Base-by-base conservation (phyloP, 2,888 invertebrate species). In the Saturnia japonica region DNA sequence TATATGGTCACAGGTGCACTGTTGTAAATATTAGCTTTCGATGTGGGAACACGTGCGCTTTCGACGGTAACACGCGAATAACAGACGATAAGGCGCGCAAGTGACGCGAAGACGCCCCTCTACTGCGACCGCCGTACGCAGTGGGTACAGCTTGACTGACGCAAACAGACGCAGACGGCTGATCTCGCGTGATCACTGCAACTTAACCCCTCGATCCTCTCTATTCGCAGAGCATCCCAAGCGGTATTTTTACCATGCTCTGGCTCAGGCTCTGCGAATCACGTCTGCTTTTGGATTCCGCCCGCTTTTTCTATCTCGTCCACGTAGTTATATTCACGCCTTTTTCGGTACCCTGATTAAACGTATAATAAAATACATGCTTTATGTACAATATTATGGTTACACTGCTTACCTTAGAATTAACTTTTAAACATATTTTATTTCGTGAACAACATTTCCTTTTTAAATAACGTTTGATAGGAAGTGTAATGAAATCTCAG, bases 1-100 rank as follows among this genome's bases (percentile, higher is more conserved):
- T 87, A 86, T 83, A 85, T 84, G 84, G 90, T 88, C 91, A 92
- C 91, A 91, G 89, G 91, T 91, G 91, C 84, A 87, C 83, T 82
- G 80, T 82, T 80, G 86, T 86, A 84, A 86, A 87, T 85, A 85
- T 79, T 78, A 78, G 85, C 82, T 84, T 84, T 82, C 78, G 82
- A 79, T 78, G 85, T 84, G 85, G 84, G 79, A 84, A 89, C 92
- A 93, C 93, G 94, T 93, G 94, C 91, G 90, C 85, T 83, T 86
- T 84, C 85, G 88, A 83, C 87, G 86, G 90, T 84, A 87, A 86
- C 84, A 88, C 90, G 91, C 91, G 90, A 89, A 88, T 86, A 85
- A 91, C 87, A 91, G 85, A 75, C 83, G 83, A 78, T 76, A 83
- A 80, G 75, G 79, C 78, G 80, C 77, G 83, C 82, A 80, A 75